A percentile compares a stretch with the other conserved stretches of the same genome.
These are phyloP conservation scores for Drosophila bifasciata DNA, from an alignment of 1,140 invertebrate genomes.

Conservation along the genomic window DNA sequence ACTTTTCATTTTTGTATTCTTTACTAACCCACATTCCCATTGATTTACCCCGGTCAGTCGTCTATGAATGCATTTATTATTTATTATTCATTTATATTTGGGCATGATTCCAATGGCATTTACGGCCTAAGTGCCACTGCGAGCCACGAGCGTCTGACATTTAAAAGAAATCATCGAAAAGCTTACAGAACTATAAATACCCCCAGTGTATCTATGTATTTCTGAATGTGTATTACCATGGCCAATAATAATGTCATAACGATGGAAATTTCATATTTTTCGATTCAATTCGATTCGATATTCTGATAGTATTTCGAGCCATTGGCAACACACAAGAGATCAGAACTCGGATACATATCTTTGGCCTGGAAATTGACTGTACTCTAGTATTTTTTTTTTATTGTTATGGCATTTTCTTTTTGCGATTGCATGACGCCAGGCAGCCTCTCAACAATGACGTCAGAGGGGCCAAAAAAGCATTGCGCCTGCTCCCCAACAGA, in stretches of 20 bases:
- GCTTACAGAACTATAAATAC: constrained; percentile 61
- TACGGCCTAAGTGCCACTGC: constrained; percentile 20
- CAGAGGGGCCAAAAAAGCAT: constrained; percentile 26
- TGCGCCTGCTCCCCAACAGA: constrained; percentile 20
- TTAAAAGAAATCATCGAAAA: constrained; percentile 55
- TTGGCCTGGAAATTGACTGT: background rate
- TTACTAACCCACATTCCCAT: constrained; percentile 31
- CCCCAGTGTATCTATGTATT: constrained; percentile 2
- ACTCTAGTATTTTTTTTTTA: constrained; percentile 6
- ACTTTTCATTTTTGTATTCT: constrained; percentile 14
- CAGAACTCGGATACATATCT: background rate
- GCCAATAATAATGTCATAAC: constrained; percentile 55
- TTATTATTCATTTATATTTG: constrained; percentile 55
- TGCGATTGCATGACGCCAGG: constrained; percentile 28
- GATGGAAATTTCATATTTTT: constrained; percentile 25
- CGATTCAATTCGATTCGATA: background rate
- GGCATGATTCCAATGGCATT: constrained; percentile 68
- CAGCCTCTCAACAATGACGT: constrained; percentile 47
- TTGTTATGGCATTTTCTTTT: constrained; percentile 19
- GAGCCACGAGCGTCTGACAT: constrained; percentile 50
- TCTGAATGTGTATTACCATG: constrained; percentile 21
- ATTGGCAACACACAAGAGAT: background rate
- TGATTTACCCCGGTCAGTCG: constrained; percentile 22
- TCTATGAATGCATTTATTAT: constrained; percentile 47
- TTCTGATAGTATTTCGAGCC: no score